Conservation (phyloP, 2,888 invertebrate species). For the Andrena marginata region DNA sequence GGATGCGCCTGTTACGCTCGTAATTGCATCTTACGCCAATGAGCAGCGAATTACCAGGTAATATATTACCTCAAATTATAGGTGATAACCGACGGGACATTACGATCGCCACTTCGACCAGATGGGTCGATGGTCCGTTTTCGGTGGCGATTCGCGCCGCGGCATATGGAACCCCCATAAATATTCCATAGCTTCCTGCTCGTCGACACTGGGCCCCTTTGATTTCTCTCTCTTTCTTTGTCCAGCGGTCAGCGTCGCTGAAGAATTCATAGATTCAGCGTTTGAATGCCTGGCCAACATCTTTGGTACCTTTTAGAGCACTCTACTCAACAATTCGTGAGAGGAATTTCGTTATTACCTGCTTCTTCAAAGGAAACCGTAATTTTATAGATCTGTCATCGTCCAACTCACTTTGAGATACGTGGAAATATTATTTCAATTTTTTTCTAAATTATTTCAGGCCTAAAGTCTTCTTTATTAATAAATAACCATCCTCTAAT, state of each 20-base stretch:
- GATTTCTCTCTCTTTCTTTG: slow-evolving; percentile 20
- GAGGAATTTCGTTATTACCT: not conserved
- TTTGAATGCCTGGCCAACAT: slow-evolving; percentile 8
- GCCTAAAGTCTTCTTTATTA: too few species aligned
- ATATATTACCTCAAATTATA: slow-evolving; percentile 85
- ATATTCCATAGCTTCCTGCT: slow-evolving; percentile 71
- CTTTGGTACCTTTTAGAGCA: not conserved
- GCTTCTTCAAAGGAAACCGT: not conserved
- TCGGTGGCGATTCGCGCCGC: slow-evolving; percentile 77
- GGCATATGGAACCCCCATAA: slow-evolving; percentile 81
- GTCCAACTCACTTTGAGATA: too few species aligned
- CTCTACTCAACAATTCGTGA: not conserved
- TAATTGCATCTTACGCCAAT: slow-evolving; percentile 83
- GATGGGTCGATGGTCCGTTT: slow-evolving; percentile 79
- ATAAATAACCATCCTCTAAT: not conserved
- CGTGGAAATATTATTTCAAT: too few species aligned
- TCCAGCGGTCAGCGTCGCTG: slow-evolving; percentile 8
- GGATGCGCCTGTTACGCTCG: slow-evolving; percentile 75
- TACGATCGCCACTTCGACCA: slow-evolving; percentile 82
- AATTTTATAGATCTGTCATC: not conserved
- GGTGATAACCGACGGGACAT: slow-evolving; percentile 83
- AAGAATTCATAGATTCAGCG: not conserved
- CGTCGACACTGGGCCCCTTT: slow-evolving; percentile 35
- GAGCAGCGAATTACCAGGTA: slow-evolving; percentile 83
- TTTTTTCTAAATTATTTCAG: too few species aligned